Evolutionary conservation across 2,888 invertebrate genomes (phyloP).

Genomic region (Trypoxylon attenuatum): DNA sequence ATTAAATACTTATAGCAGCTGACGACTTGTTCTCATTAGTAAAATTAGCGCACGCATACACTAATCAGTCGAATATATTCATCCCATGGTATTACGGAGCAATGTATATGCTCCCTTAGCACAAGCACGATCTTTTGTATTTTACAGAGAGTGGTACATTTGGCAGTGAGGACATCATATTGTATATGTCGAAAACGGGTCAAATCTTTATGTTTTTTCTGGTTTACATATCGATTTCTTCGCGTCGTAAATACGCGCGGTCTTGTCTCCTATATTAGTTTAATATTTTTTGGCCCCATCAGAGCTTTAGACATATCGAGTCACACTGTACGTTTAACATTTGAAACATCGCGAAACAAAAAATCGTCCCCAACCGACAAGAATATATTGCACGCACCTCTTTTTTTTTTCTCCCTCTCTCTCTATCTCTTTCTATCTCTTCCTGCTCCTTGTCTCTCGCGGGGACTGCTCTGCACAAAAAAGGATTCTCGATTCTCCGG

Average conservation of each 20-base stretch:
- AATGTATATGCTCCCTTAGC: slow-evolving; percentile 43
- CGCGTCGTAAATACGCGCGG: slow-evolving; percentile 37
- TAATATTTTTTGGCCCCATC: slow-evolving; percentile 68
- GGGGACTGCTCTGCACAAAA: too few relatives aligned
- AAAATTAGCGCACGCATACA: slow-evolving; percentile 68
- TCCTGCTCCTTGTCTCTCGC: too few relatives aligned
- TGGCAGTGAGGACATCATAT: slow-evolving; percentile 72
- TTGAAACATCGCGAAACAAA: too few relatives aligned
- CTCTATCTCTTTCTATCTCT: too few relatives aligned
- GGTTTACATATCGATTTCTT: slow-evolving; percentile 7
- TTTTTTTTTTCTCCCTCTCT: too few relatives aligned
- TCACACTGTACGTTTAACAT: slow-evolving; percentile 47
- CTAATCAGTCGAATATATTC: slow-evolving; percentile 68
- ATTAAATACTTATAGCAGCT: slow-evolving; percentile 73
- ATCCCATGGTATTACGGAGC: slow-evolving; percentile 51
- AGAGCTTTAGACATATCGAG: slow-evolving; percentile 64
- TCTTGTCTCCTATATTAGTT: slow-evolving; percentile 53
- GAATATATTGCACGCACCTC: background rate
- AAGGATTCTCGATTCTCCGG: too few relatives aligned
- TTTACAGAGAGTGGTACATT: slow-evolving; percentile 63
- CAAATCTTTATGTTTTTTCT: slow-evolving; percentile 34
- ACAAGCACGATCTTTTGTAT: slow-evolving; percentile 58
- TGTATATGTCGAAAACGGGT: slow-evolving; percentile 61
- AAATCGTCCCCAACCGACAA: background rate
- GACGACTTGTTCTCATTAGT: slow-evolving; percentile 65